phyloP scores from a whole-genome alignment of 2,113 vertebrate species.

The Uria aalge region DNA sequence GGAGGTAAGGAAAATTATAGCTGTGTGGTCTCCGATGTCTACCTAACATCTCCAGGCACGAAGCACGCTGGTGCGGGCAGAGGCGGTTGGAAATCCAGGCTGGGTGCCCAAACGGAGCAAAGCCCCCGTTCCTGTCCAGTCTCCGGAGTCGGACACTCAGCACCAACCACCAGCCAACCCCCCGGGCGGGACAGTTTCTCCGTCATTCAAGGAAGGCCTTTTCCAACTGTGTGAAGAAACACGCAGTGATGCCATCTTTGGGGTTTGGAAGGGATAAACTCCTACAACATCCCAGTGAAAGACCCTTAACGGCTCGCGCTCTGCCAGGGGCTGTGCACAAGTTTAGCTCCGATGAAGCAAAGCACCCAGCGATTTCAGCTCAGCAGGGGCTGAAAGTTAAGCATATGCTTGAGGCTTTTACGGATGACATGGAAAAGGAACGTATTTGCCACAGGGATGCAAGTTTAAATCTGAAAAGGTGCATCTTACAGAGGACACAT shows the following conservation, averaged over 20 bases:
- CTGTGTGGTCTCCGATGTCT: neutral
- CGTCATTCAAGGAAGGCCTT: accelerated
- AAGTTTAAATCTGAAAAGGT: neutral
- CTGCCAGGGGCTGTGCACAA: neutral
- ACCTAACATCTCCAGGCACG: neutral
- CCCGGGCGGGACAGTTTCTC: neutral
- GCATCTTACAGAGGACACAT: neutral
- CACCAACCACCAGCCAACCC: neutral
- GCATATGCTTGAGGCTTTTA: neutral
- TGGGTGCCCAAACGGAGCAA: neutral
- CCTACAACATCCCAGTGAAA: neutral
- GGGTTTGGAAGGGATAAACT: neutral
- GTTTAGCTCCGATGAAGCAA: neutral
- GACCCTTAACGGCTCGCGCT: accelerated
- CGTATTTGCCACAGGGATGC: neutral
- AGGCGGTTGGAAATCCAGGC: neutral
- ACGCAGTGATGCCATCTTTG: accelerated
- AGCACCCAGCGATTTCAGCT: neutral
- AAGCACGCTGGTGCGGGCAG: accelerated
- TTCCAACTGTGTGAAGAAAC: neutral
- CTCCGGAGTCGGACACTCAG: neutral
- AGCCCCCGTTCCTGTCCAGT: accelerated
- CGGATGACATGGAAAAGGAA: neutral
- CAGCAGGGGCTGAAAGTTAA: neutral
- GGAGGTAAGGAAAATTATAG: accelerated